Base-by-base conservation (phyloP, 1,140 invertebrate genomes). In the Drosophila navojoa region DNA sequence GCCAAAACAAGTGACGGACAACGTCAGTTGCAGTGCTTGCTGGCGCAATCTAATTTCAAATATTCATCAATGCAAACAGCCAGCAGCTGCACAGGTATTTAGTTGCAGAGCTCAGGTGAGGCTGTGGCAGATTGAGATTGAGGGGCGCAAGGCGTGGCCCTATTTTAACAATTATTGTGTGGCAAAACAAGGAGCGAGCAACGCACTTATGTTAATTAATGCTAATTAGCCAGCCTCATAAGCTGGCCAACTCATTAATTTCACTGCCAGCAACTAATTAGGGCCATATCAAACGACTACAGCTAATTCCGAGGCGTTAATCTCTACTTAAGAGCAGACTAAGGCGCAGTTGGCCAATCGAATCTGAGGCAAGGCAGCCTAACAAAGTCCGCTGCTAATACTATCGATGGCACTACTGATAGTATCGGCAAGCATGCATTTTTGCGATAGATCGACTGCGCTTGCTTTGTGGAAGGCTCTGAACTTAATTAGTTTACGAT, bases 161-260 rank as follows among this genome's bases (percentile, higher is more conserved):
- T 64, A 71, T 71, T 71, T 71, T 57, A 64, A 71, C 68, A 58
- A 64, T 71, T 57, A 5, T 2, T 11, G 6, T n/a, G n/a, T 54
- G 10, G 52, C 22, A 11, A 3, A 4, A 29, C 27, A 4, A 29
- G 0, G 10, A 38, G 4, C 16, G 22, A 42, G 19, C n/a, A 63
- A 32, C 68, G 55, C 68, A 71, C 68, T 71, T 71, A 55, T 71
- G 63, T 49, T 68, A 60, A 72, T 72, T 68, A 54, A 72, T 72
- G 70, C 54, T 68, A 67, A 72, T 72, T 68, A 38, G 42, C 64
- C 35, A 40, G 40, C 58, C 25, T 22, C 45, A 64, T 19, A 35
- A 35, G n/a, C 60, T 22, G 27, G 42, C 15, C 40, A 29, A 25
- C 40, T 19, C 58, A 69, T 53, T 69, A 61, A 69, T 38, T 53